Evolutionary conservation across 2,113 vertebrate genomes (phyloP), one percentile per base, ranked within the genome.

Genomic region (Hydrochoerus hydrochaeris): DNA sequence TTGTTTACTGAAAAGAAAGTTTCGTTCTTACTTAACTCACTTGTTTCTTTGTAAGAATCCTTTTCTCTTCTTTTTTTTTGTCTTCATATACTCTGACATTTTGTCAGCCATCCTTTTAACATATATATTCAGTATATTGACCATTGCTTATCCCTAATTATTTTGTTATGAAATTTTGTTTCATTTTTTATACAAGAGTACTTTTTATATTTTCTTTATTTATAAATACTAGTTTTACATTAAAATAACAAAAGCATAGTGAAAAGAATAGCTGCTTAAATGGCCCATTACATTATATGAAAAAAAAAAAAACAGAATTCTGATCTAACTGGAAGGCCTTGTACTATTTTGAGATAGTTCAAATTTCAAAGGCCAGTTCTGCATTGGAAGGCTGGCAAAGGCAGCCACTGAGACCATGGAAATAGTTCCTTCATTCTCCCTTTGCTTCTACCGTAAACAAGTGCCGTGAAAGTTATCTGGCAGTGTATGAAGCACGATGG

Each of bases 241-340:
- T 28, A 75, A 44, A 75, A 75, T 75, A 44, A 44, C 71, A 75
- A 44, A 44, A 28, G 24, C 11, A 75, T 75, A 14, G 24, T 73
- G 13, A 73, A 44, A 73, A 73, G 71, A 26, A 75, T 44, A 87
- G 24, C 7, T 85, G 10, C 24, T 82, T 60, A 12, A 84, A 88
- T 58, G 22, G 20, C 1, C 24, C 17, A 63, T 77, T 67, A 46
- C 8, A 87, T 95, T 20, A 63, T 81, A 71, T 10, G 28, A 69
- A 35, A 69, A 35, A 35, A 35, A 35, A 85, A 0, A 92, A 94
- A 94, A 92, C 7, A 83, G 71, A 87, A 63, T 94, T 90, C 41
- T 62, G 26, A 54, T 30, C 30, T 92, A 65, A 80, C 38, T 30
- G 52, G n/a, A 90, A 94, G 7, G 46, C 16, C n/a, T 17, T 58